These are phyloP conservation scores for Nibea albiflora DNA, from an alignment of 2,113 vertebrate species.

Conservation along the genomic window DNA sequence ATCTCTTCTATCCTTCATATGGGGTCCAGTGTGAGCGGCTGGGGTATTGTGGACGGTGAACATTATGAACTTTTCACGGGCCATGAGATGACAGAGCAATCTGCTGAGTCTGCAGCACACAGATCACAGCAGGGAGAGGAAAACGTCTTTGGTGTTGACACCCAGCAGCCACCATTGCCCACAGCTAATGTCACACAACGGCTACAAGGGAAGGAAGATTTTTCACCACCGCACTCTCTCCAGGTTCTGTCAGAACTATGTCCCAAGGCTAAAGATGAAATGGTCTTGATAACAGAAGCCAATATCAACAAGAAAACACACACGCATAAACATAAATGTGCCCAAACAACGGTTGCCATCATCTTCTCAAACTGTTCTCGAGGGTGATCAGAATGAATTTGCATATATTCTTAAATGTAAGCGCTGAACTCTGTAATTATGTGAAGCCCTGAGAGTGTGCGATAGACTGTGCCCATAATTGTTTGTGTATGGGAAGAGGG, in stretches of 20 bases:
- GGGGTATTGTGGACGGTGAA: conserved; percentile 11
- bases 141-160: conserved; percentile 37
- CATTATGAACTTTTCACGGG: conserved; percentile 56
- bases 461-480: conserved; percentile 55
- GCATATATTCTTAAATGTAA: conserved; percentile 75
- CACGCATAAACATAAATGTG: conserved; percentile 19
- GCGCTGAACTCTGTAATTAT: conserved; percentile 78
- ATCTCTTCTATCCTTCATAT: conserved; percentile 21
- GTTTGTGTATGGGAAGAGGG: conserved; percentile 58
- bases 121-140: conserved; percentile 44
- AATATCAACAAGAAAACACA: conserved; percentile 44
- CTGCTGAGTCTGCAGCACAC: conserved; percentile 61
- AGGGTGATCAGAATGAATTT: conserved; percentile 67
- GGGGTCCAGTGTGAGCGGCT: conserved; percentile 32
- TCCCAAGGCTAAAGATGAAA: conserved; percentile 63
- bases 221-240: conserved; percentile 5
- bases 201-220: conserved; percentile 32
- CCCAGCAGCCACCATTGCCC: conserved; percentile 43
- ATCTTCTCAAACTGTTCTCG: conserved; percentile 55
- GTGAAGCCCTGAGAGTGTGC: conserved; percentile 59
- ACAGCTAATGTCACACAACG: conserved; percentile 65
- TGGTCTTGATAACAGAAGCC: conserved; percentile 38
- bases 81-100: conserved; percentile 46
- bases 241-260: conserved; percentile 45
- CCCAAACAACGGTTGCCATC: conserved; percentile 30